These are phyloP conservation scores for Drosophila orosa DNA, from an alignment of 1,140 invertebrate species.

Conservation along the genomic window DNA sequence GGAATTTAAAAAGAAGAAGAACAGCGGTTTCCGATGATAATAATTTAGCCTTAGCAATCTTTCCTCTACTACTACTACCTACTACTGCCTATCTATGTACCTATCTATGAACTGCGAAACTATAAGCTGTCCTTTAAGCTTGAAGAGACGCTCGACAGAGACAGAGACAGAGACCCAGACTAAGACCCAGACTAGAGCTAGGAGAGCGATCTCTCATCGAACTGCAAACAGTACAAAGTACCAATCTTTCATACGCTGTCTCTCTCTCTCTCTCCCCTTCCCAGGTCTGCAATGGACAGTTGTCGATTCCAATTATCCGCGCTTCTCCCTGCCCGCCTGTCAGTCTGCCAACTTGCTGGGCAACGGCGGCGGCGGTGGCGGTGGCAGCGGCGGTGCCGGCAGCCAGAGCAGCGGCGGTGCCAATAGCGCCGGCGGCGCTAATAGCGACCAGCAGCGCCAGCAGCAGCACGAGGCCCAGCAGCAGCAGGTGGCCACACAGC, in stretches of 20 bases:
- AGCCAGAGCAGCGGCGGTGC: constrained; percentile 79
- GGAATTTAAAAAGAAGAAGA: constrained; percentile 25
- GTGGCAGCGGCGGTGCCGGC: constrained; percentile 81
- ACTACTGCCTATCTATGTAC: constrained; percentile 55
- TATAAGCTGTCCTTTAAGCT: constrained; percentile 22
- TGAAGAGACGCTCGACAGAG: too few relatives aligned
- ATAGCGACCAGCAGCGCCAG: constrained; percentile 57
- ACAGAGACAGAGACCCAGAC: constrained; percentile 10
- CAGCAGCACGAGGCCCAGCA: constrained; percentile 74
- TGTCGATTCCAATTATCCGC: constrained; percentile 88
- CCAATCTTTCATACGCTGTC: constrained; percentile 80
- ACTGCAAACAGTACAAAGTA: constrained; percentile 50
- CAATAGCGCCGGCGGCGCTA: constrained; percentile 61
- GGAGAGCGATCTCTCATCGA: constrained; percentile 46
- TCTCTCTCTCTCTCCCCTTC: constrained; percentile 85
- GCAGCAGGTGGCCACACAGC: constrained; percentile 71
- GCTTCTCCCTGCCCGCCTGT: constrained; percentile 87
- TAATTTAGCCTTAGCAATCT: constrained; percentile 79
- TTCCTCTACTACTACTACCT: constrained; percentile 67
- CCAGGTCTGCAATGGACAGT: constrained; percentile 90
- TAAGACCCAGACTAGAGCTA: constrained; percentile 40
- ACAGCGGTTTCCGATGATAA: constrained; percentile 67
- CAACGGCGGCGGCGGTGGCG: constrained; percentile 83
- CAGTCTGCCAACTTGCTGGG: constrained; percentile 85
- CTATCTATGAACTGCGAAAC: constrained; percentile 39